Evolutionary conservation across 2,113 vertebrate species (phyloP).

Genomic region (Pyxicephalus adspersus): DNA sequence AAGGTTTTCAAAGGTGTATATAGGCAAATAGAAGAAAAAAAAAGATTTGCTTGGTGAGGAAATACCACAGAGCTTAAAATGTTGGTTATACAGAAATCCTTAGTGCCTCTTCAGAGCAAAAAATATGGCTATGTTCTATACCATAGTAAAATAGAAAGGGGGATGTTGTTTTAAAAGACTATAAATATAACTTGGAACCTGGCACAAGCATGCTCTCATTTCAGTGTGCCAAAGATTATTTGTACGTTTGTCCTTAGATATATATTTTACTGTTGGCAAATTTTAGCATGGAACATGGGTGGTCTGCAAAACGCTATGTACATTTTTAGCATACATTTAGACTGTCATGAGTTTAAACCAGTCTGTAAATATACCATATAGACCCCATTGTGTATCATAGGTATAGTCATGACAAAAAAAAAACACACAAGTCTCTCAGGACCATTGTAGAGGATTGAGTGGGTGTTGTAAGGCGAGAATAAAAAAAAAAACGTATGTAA

Average conservation of each 20-base stretch:
- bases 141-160: conserved; percentile 6
- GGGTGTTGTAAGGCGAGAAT: too few relatives aligned
- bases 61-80: neutral
- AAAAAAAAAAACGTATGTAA: too few relatives aligned
- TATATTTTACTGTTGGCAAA: conserved; percentile 40
- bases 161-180: conserved; percentile 37
- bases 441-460: too few relatives aligned
- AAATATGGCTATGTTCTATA: neutral
- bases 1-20: neutral
- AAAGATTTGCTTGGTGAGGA: neutral
- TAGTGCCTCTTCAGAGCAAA: neutral
- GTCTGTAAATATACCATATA: too few relatives aligned
- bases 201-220: conserved; percentile 8
- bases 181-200: conserved; percentile 28
- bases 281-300: conserved; percentile 23
- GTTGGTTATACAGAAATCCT: neutral
- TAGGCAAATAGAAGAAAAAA: neutral
- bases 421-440: too few relatives aligned
- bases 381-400: too few relatives aligned
- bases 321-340: too few relatives aligned
- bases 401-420: too few relatives aligned
- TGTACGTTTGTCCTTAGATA: conserved; percentile 36
- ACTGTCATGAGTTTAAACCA: too few relatives aligned
- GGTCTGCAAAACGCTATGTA: conserved; percentile 24
- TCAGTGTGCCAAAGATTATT: conserved; percentile 11